These are phyloP conservation scores for Sciurus niger DNA, from an alignment of 2,113 vertebrate genomes.

Conservation along the genomic window DNA sequence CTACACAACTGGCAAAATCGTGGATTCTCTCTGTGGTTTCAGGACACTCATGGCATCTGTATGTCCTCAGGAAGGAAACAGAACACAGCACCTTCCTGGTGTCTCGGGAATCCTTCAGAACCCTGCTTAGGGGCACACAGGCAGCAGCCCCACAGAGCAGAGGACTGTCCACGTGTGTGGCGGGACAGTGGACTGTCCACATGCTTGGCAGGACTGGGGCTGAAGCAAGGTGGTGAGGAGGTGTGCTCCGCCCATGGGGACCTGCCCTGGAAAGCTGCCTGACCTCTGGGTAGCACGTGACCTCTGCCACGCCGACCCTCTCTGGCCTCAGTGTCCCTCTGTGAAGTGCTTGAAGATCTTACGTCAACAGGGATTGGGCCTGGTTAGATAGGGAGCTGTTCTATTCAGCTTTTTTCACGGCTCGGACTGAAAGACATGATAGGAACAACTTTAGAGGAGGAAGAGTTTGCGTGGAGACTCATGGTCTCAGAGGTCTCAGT, in stretches of 20 bases:
- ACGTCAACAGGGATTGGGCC: background rate
- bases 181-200: fast-evolving
- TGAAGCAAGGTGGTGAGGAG: fast-evolving
- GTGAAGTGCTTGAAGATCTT: background rate
- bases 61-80: background rate
- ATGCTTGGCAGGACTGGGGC: fast-evolving
- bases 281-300: background rate
- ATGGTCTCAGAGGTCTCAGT: no score
- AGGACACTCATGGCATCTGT: no score
- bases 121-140: fast-evolving
- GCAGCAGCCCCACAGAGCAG: fast-evolving
- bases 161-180: fast-evolving
- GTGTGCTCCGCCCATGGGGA: fast-evolving
- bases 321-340: fast-evolving
- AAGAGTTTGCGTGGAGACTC: no score
- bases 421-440: no score
- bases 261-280: fast-evolving
- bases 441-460: no score
- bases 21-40: background rate
- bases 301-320: fast-evolving
- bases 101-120: background rate
- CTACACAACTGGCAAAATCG: no score
- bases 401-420: no score
- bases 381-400: no score
- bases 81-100: background rate